phyloP scores from a whole-genome alignment of 2,797 vertebrate genomes.

The Myiotriccus ornatus region DNA sequence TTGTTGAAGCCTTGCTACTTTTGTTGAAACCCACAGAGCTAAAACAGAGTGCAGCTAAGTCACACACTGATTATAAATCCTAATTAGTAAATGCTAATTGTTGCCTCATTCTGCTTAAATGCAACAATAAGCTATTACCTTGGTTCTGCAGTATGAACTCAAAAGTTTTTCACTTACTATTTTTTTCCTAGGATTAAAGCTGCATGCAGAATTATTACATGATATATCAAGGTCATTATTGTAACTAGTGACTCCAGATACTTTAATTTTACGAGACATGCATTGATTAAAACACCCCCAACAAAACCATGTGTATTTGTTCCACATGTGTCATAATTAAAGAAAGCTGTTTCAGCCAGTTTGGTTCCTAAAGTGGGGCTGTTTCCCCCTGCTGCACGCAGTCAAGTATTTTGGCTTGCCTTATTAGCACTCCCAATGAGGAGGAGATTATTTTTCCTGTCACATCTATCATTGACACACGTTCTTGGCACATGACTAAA shows the following conservation, averaged over 20 bases:
- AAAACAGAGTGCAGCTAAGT: background rate
- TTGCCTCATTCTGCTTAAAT: background rate
- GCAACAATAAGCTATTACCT: background rate
- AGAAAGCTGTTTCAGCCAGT: background rate
- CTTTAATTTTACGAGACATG: background rate
- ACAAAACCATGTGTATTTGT: background rate
- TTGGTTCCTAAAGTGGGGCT: background rate
- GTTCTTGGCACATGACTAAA: background rate
- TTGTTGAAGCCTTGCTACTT: background rate
- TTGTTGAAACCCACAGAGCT: background rate
- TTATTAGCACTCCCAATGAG: background rate
- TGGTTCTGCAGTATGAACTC: background rate
- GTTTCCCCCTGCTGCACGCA: background rate
- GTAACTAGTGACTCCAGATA: background rate
- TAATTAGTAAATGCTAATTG: background rate
- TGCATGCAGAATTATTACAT: background rate
- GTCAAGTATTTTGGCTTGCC: background rate
- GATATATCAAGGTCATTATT: background rate
- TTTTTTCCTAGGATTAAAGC: background rate
- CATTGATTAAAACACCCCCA: background rate
- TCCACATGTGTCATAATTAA: background rate
- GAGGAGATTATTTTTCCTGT: constrained; percentile 15
- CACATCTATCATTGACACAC: background rate
- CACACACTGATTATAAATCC: background rate
- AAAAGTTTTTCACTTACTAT: background rate